Evolutionary conservation across 2,888 invertebrate genomes (phyloP).

Genomic region (Polyommatus iphigenia): DNA sequence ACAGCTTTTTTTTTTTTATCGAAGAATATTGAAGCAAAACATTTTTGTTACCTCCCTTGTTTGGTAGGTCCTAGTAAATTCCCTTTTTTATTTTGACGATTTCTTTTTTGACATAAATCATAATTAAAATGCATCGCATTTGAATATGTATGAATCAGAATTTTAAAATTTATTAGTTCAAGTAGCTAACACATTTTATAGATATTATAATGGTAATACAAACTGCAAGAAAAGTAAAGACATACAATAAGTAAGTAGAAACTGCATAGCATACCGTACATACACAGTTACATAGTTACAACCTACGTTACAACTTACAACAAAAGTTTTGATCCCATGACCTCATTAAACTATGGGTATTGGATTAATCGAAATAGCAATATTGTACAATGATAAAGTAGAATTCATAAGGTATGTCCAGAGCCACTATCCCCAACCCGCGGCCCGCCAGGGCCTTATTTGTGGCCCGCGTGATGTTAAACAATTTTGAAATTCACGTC

Average conservation of each 20-base stretch:
- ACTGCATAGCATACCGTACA: neutral
- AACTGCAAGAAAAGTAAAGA: constrained; percentile 4
- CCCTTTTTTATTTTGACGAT: neutral
- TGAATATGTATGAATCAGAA: neutral
- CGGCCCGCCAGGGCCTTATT: too few relatives aligned
- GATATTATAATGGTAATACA: constrained; percentile 7
- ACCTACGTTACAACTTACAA: too few relatives aligned
- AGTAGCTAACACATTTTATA: neutral
- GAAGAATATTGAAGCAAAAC: neutral
- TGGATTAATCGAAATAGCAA: too few relatives aligned
- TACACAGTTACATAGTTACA: neutral
- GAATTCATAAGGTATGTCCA: too few relatives aligned
- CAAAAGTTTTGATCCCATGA: too few relatives aligned
- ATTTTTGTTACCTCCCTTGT: neutral
- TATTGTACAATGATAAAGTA: too few relatives aligned
- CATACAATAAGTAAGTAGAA: neutral
- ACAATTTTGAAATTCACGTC: too few relatives aligned
- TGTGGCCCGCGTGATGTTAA: too few relatives aligned
- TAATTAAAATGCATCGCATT: neutral
- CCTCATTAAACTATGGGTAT: too few relatives aligned
- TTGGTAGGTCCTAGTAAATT: neutral
- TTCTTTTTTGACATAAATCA: neutral
- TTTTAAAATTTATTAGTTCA: neutral
- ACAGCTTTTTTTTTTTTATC: neutral
- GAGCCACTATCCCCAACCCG: too few relatives aligned